phyloP scores from a whole-genome alignment of 2,888 invertebrate species.

The Idaea aversata region DNA sequence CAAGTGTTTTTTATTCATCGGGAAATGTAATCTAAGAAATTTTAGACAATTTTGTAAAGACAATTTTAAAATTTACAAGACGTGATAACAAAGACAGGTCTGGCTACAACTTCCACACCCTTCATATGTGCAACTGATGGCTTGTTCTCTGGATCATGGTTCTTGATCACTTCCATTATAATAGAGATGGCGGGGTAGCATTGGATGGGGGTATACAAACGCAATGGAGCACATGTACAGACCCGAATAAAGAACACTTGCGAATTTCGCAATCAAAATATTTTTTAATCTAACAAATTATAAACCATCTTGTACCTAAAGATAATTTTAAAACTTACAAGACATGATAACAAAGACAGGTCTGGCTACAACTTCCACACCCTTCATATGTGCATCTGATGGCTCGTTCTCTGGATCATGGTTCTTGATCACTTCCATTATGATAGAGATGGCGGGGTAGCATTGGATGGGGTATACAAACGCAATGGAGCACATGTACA shows the following conservation, averaged over 20 bases:
- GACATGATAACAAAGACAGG: conserved; percentile 45
- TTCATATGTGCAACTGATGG: conserved; percentile 31
- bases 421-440: conserved; percentile 46
- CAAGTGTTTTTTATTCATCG: no score
- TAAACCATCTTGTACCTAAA: not conserved
- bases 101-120: conserved; percentile 33
- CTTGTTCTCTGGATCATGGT: conserved; percentile 18
- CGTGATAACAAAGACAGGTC: conserved; percentile 45
- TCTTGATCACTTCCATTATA: conserved; percentile 44
- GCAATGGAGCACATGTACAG: conserved; percentile 46
- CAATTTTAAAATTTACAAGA: conserved; percentile 43
- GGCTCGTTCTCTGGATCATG: conserved; percentile 21
- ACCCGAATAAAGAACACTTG: conserved; percentile 18
- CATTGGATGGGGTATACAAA: conserved; percentile 54
- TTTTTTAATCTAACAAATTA: no score
- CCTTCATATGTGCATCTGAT: conserved; percentile 26
- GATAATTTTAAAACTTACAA: conserved; percentile 40
- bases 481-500: conserved; percentile 46
- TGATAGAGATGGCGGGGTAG: conserved; percentile 49
- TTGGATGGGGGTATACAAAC: conserved; percentile 52
- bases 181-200: conserved; percentile 52
- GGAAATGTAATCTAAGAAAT: no score
- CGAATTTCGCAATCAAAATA: no score
- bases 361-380: conserved; percentile 37
- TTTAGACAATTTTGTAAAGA: not conserved